These are phyloP conservation scores for Xiphorhynchus erythropygius DNA, from an alignment of 2,797 vertebrate species.

Conservation along the genomic window DNA sequence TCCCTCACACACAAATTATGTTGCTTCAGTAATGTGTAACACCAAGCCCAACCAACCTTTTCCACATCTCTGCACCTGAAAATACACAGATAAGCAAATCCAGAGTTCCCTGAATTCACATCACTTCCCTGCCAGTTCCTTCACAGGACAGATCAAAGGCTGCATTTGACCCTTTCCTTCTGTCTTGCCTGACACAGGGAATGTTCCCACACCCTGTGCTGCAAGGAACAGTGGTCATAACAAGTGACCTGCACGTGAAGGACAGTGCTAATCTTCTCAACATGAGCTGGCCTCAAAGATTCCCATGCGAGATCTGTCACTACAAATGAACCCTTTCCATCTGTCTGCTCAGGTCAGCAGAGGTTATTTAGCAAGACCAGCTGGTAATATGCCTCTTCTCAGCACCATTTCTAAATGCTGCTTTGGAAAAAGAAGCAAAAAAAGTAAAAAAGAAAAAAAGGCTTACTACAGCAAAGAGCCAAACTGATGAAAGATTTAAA, in stretches of 20 bases:
- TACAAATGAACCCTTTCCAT: conserved; percentile 76
- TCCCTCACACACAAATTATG: background rate
- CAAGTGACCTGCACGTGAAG: conserved; percentile 67
- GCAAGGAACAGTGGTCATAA: conserved; percentile 42
- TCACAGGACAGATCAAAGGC: conserved; percentile 55
- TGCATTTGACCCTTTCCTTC: conserved; percentile 11
- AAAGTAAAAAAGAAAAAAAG: background rate
- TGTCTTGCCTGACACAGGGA: conserved; percentile 19
- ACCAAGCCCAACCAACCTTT: background rate
- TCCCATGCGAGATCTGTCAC: conserved; percentile 68
- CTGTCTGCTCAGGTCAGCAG: conserved; percentile 72
- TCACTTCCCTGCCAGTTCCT: conserved; percentile 31
- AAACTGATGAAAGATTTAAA: background rate
- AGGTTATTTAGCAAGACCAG: conserved; percentile 75
- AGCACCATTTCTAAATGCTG: conserved; percentile 46
- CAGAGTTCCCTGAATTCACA: background rate
- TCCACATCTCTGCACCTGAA: conserved; percentile 2
- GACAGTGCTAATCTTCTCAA: conserved; percentile 70
- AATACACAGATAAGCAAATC: conserved; percentile 38
- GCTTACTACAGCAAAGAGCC: background rate
- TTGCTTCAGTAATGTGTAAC: background rate
- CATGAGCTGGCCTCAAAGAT: conserved; percentile 61
- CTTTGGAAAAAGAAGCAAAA: conserved; percentile 10
- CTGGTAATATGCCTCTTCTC: conserved; percentile 65
- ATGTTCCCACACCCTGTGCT: conserved; percentile 33